A percentile compares a stretch with the other conserved stretches of the same genome.
phyloP scores from a whole-genome alignment of 23 tunicate genomes.

The Aplidium turbinatum region DNA sequence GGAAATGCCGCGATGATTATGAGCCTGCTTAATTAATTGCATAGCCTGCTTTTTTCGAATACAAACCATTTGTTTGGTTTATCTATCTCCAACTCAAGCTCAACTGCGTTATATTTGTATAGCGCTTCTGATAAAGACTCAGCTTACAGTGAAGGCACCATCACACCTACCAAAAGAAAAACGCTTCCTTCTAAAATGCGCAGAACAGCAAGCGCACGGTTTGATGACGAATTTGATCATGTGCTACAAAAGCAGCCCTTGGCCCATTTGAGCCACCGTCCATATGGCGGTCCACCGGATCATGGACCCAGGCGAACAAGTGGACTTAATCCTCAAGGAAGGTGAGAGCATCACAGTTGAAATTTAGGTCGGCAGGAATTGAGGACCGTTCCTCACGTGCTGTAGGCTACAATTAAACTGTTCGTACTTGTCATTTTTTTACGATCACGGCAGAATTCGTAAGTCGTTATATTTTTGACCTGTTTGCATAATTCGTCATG shows the following conservation, averaged over 20 bases:
- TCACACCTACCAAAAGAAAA: slow-evolving; percentile 51
- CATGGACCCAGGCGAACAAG: slow-evolving; percentile 5
- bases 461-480: no score
- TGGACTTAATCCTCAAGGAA: not conserved
- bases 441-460: not conserved
- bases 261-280: slow-evolving; percentile 48
- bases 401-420: no score
- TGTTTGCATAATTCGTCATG: not conserved
- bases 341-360: no score
- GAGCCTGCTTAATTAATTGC: no score
- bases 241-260: slow-evolving; percentile 59
- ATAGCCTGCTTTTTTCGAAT: no score
- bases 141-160: slow-evolving; percentile 82
- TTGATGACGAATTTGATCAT: not conserved
- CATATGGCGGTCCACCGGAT: slow-evolving; percentile 20
- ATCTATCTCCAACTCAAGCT: not conserved
- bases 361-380: no score
- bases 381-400: no score
- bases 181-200: slow-evolving; percentile 62
- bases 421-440: no score
- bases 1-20: no score
- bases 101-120: not conserved
- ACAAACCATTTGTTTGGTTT: not conserved
- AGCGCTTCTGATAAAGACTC: slow-evolving; percentile 91
- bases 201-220: slow-evolving; percentile 62